Percentiles rank a stretch among this genome's conserved stretches.
phyloP scores from a whole-genome alignment of 2,888 invertebrate genomes.

The Nasonia oneida region DNA sequence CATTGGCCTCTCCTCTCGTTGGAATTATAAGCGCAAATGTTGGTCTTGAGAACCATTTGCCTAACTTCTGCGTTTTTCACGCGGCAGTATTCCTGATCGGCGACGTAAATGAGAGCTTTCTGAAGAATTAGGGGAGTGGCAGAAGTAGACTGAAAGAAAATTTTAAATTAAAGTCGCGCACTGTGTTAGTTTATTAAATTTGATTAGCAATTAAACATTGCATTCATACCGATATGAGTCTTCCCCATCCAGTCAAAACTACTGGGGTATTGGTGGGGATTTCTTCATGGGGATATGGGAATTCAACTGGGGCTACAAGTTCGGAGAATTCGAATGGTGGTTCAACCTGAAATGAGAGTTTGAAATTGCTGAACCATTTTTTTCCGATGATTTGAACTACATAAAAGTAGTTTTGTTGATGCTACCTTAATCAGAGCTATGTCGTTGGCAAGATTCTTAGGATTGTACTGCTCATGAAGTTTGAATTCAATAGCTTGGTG shows the following conservation, averaged over 20 bases:
- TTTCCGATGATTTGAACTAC: neutral
- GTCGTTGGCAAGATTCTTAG: neutral
- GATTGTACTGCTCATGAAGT: conserved; percentile 24
- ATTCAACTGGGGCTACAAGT: neutral
- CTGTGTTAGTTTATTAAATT: neutral
- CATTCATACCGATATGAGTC: neutral
- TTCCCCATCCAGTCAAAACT: conserved; percentile 34
- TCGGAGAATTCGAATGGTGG: conserved; percentile 28
- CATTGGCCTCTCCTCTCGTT: conserved; percentile 11
- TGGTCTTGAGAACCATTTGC: neutral
- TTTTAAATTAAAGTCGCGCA: neutral
- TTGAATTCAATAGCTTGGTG: conserved; percentile 14
- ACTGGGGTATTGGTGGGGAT: neutral
- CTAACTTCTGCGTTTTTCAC: neutral
- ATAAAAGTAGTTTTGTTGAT: neutral
- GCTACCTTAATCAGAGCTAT: conserved; percentile 39
- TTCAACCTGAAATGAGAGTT: conserved; percentile 26
- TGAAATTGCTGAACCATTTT: neutral
- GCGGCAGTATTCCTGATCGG: conserved; percentile 10
- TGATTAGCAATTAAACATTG: neutral
- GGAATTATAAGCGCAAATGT: conserved; percentile 15
- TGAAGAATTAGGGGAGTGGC: neutral
- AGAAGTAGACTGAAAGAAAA: neutral
- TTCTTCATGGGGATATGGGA: neutral
- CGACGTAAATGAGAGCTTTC: conserved; percentile 9